Conservation (phyloP, 2,888 invertebrate species). For the Hypolimnas misippus region DNA sequence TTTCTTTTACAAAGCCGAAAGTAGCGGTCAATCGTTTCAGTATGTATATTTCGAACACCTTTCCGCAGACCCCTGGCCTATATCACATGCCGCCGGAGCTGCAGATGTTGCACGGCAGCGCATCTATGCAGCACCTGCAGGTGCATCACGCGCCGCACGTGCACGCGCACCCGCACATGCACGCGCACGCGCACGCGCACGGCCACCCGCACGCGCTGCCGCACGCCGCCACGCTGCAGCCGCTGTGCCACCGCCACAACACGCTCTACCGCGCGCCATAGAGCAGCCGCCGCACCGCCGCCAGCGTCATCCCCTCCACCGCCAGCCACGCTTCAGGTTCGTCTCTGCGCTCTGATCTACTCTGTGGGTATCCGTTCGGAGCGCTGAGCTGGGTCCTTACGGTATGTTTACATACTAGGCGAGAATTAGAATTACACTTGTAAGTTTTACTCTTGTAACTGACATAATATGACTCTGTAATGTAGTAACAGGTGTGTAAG, state of each 20-base stretch:
- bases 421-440: too few species aligned
- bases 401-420: too few species aligned
- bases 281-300: conserved; percentile 16
- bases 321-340: too few species aligned
- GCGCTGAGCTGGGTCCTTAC: too few species aligned
- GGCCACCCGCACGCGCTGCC: conserved; percentile 43
- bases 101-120: conserved; percentile 72
- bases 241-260: conserved; percentile 58
- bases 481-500: too few species aligned
- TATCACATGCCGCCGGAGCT: conserved; percentile 81
- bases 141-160: conserved; percentile 61
- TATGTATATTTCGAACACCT: background rate
- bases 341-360: too few species aligned
- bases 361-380: too few species aligned
- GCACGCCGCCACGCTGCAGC: conserved; percentile 42
- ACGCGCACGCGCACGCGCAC: conserved; percentile 48
- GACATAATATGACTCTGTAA: too few species aligned
- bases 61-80: conserved; percentile 68
- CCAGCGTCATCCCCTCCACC: background rate
- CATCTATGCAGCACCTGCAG: conserved; percentile 74
- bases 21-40: too few species aligned
- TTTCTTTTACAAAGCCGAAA: too few species aligned
- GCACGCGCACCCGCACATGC: conserved; percentile 48
- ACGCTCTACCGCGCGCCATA: conserved; percentile 55
- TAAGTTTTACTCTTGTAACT: too few species aligned